A percentile compares a stretch with the other conserved stretches of the same genome.
Evolutionary conservation across 2,888 invertebrate genomes (phyloP).

Genomic region (Trachelus tabidus): DNA sequence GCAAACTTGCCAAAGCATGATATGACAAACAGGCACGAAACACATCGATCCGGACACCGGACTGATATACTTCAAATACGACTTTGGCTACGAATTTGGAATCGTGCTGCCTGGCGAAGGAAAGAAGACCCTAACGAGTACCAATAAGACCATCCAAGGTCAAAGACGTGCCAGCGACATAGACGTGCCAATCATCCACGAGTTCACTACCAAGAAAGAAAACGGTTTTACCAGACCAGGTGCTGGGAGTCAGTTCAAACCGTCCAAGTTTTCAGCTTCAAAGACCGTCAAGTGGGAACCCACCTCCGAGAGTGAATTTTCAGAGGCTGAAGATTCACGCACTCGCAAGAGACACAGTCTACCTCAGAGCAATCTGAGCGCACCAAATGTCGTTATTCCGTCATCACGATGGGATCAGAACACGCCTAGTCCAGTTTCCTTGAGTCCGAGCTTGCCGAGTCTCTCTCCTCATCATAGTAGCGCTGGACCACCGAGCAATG

Average conservation of each 20-base stretch:
- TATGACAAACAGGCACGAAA: conserved; percentile 72
- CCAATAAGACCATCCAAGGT: conserved; percentile 67
- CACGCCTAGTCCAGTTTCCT: conserved; percentile 70
- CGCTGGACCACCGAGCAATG: conserved; percentile 59
- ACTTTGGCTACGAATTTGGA: conserved; percentile 84
- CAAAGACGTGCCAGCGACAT: conserved; percentile 72
- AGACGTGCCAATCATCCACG: conserved; percentile 77
- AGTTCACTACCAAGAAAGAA: conserved; percentile 65
- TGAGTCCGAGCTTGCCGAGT: conserved; percentile 72
- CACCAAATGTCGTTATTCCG: conserved; percentile 54
- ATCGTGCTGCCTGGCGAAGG: conserved; percentile 77
- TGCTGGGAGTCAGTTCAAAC: conserved; percentile 18
- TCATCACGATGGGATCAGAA: conserved; percentile 61
- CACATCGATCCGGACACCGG: conserved; percentile 82
- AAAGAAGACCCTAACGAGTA: conserved; percentile 62
- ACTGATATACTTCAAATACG: conserved; percentile 84
- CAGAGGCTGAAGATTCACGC: conserved; percentile 69
- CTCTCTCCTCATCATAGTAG: conserved; percentile 68
- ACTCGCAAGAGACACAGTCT: conserved; percentile 65
- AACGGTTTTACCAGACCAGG: conserved; percentile 53
- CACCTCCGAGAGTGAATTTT: conserved; percentile 74
- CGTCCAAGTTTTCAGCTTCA: conserved; percentile 27
- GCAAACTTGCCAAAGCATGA: not conserved
- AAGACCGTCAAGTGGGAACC: conserved; percentile 73
- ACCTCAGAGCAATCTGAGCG: conserved; percentile 45